Base-by-base conservation (phyloP, 2,888 invertebrate genomes). In the Colletes collaris region DNA sequence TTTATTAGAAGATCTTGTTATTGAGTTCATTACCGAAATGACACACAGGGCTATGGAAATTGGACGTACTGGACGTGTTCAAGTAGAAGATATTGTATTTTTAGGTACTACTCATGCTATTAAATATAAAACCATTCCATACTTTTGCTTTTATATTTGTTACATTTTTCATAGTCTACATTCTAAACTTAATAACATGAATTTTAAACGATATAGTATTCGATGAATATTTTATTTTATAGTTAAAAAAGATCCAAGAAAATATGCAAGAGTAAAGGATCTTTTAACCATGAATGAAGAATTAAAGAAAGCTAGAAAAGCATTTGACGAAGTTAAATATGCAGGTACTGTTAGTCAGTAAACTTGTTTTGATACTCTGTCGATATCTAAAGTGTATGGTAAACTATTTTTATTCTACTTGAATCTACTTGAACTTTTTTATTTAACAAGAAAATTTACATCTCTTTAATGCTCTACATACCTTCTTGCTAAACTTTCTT, bases 301-400 rank as follows among this genome's bases (percentile, higher is more conserved):
- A 93, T 94, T 99, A 64, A 99, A 99, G 94, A 98, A 98, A 93
- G 99, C 99, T 13, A 95, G 99, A 87, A 99, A 99, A 94, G 99
- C 99, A 81, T 99, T 99, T 94, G 99, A 99, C 94, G 99, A 99
- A 95, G 97, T 98, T 83, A 98, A 98, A 96, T 98, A 98, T 95
- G 98, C 97, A 94, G 97, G 97, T 96, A 95, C 95, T 94, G 89
- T 93, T 69, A 91, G 86, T 85, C 92, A 92, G 83, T 92, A 89
- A 86, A 87, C 83, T 81, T 73, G 65, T 74, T 75, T 81, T 77
- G 64, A 60, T 59, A 69, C 64, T 73, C 58, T 64, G n/a, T 58
- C 11, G 50, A 49, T 68, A 70, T 77, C 16, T 65, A 52, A 46
- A 75, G 49, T 58, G 52, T 78, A 80, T 69, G 46, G 58, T 27